Percentiles rank a stretch among this genome's conserved stretches.
phyloP scores from a whole-genome alignment of 2,888 invertebrate species.

The Panopea generosa region DNA sequence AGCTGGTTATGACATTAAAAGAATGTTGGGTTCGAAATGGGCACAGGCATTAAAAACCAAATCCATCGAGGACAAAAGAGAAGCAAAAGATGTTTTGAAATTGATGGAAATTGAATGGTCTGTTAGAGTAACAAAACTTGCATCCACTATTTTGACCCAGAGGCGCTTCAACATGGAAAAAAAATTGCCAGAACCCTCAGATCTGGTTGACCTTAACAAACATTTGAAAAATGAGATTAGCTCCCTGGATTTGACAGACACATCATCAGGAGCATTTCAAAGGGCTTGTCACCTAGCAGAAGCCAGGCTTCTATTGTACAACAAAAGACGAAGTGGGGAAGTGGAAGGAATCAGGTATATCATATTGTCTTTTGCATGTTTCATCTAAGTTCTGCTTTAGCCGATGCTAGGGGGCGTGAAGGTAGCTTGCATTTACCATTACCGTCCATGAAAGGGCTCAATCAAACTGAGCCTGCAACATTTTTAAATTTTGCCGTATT shows the following conservation, averaged over 20 bases:
- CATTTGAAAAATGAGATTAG: slow-evolving; percentile 14
- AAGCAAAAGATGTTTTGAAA: slow-evolving; percentile 42
- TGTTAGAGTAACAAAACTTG: slow-evolving; percentile 25
- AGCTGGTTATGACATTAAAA: slow-evolving; percentile 53
- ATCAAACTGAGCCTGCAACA: no score
- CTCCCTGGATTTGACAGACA: neutral
- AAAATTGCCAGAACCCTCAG: slow-evolving; percentile 14
- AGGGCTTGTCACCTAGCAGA: slow-evolving; percentile 17
- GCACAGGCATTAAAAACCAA: slow-evolving; percentile 23
- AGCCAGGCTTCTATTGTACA: slow-evolving; percentile 52
- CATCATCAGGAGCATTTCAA: no score
- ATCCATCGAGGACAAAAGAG: slow-evolving; percentile 13
- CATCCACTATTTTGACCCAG: slow-evolving; percentile 2
- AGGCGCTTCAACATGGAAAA: slow-evolving; percentile 24
- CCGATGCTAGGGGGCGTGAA: no score
- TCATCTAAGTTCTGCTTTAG: no score
- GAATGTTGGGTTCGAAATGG: slow-evolving; percentile 55
- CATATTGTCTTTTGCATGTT: neutral
- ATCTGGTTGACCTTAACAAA: slow-evolving; percentile 21
- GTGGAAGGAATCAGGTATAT: slow-evolving; percentile 55
- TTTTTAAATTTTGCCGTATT: no score
- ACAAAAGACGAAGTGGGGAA: slow-evolving; percentile 55
- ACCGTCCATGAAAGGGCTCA: no score
- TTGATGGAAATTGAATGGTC: slow-evolving; percentile 37
- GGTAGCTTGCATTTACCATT: no score